Base-by-base conservation (phyloP, 2,888 invertebrate genomes). In the Thera obeliscata region DNA sequence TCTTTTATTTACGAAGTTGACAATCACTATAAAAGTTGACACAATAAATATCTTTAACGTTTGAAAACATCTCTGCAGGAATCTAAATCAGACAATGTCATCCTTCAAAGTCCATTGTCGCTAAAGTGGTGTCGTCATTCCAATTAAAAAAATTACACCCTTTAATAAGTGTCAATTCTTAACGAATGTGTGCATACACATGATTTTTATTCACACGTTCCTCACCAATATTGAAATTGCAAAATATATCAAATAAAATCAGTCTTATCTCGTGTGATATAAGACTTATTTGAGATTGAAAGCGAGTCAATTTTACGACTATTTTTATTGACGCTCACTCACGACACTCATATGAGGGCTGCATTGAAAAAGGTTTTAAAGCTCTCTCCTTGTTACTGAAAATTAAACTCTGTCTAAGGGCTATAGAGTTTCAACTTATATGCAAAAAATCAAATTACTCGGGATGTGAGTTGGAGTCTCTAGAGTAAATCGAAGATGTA, bases 121-220 rank as follows among this genome's bases (percentile, higher is more conserved):
- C 88, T 87, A 88, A 87, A 90, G 87, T 78, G 88, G 90, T 93
- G 92, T 89, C 91, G 93, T 93, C 93, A 93, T 89, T 85, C 91
- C 92, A 93, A 93, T 93, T 93, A 91, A 93, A 93, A 91, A 91
- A 91, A 91, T 91, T 91, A 92, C 90, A 88, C 88, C 89, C 87
- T 84, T 92, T 93, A 92, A 92, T 92, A 93, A 91, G 93, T 93
- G 93, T 93, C 93, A 93, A 92, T 93, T 91, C 90, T 89, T 92
- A 93, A 93, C 91, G 90, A 93, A 93, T 92, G 93, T 90, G 92
- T 92, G 92, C 89, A 88, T 90, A 90, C 89, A 88, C 85, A 91
- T 91, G 92, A 93, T 93, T 93, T 92, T 92, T 90, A 91, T 90
- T 92, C 91, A 91, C 93, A 91, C 93, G 88, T 91, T 81, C 87